Evolutionary conservation across 1,140 invertebrate genomes (phyloP).

Genomic region (Lordiphosa stackelbergi): DNA sequence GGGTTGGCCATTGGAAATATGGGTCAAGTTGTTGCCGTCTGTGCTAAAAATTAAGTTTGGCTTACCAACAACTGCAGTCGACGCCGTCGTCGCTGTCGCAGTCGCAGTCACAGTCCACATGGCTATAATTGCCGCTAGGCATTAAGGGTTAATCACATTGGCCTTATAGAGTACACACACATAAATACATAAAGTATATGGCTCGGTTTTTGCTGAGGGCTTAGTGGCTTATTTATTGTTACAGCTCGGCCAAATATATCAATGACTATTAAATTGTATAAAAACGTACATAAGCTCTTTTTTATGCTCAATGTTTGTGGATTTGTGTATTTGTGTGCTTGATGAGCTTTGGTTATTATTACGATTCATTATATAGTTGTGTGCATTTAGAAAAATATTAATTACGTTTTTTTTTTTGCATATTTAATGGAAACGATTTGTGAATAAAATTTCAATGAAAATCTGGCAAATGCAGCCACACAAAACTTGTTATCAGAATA

Average conservation of each 20-base stretch:
- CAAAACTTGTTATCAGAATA: too few species aligned
- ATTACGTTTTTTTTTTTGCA: too few species aligned
- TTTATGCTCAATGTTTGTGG: not conserved
- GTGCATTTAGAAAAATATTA: too few species aligned
- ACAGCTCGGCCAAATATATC: slow-evolving; percentile 39
- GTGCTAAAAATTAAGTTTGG: slow-evolving; percentile 69
- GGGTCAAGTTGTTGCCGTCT: slow-evolving; percentile 73
- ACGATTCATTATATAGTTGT: too few species aligned
- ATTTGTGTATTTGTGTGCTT: slow-evolving; percentile 2
- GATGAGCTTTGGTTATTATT: too few species aligned
- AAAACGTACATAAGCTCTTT: not conserved
- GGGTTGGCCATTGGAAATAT: slow-evolving; percentile 64
- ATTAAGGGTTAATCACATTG: slow-evolving; percentile 71
- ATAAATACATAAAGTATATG: slow-evolving; percentile 31
- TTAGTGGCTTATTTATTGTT: slow-evolving; percentile 34
- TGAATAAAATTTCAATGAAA: too few species aligned
- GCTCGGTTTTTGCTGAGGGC: slow-evolving; percentile 4
- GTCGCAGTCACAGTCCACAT: slow-evolving; percentile 27
- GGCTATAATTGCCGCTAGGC: slow-evolving; percentile 69
- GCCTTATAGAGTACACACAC: slow-evolving; percentile 34
- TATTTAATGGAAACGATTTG: too few species aligned
- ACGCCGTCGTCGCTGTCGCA: slow-evolving; percentile 4
- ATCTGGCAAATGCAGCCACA: too few species aligned
- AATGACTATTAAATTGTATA: slow-evolving; percentile 10
- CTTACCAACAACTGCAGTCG: slow-evolving; percentile 36